Base-by-base conservation (phyloP, 2,888 invertebrate genomes). In the Leucoptera coffeella region DNA sequence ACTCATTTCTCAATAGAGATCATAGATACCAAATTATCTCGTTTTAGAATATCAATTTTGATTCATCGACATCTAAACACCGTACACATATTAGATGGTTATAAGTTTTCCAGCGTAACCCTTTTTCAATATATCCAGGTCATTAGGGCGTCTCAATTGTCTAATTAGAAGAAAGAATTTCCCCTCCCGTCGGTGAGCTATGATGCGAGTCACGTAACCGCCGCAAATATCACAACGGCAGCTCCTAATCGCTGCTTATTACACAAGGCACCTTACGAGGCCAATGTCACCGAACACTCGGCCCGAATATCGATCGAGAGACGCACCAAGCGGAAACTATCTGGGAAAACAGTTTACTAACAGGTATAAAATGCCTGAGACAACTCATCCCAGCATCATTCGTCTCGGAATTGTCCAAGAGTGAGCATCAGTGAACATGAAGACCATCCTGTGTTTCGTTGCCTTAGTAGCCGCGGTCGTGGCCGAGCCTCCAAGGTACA, bases 291-390 rank as follows among this genome's bases (percentile, higher is more conserved):
- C 40, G 43, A 35, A 38, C 47, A 50, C 56, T 45, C 50, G 46
- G 32, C 33, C 45, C 38, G 67, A 61, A 65, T 67, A 60, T 57
- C 58, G 61, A 69, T 54, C 23, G 32, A 32, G 45, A 51, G 49
- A 55, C 53, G 54, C 60, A 56, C 59, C 62, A 58, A 55, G 54
- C 54, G 61, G 61, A 65, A 62, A 59, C 50, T 44, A 39, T 32
- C 31, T 34, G 35, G 36, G 41, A 42, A 41, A n/a, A n/a, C n/a
- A n/a, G n/a, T n/a, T n/a, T n/a, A n/a, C n/a, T n/a, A n/a, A n/a
- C n/a, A n/a, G n/a, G n/a, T n/a, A n/a, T n/a, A n/a, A n/a, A n/a
- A n/a, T n/a, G n/a, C n/a, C n/a, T n/a, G n/a, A n/a, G n/a, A n/a
- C n/a, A n/a, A n/a, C n/a, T n/a, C 32, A 34, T 32, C 39, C 41